These are phyloP conservation scores for Thunnus maccoyii DNA, from an alignment of 2,113 vertebrate species.

Conservation along the genomic window DNA sequence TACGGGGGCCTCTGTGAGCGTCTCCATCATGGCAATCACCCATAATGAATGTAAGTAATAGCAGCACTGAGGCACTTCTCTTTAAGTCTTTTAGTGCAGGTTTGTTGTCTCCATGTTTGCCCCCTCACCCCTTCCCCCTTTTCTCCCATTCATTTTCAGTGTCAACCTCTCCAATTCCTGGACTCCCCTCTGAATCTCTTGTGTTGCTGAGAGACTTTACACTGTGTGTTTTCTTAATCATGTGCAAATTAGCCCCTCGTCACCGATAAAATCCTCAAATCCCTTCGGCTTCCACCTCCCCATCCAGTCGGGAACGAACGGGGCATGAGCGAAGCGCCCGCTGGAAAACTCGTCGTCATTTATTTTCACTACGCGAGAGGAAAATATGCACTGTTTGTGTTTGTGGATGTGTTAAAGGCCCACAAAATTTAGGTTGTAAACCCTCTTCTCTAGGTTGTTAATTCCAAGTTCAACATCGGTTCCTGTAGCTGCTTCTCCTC, in stretches of 20 bases:
- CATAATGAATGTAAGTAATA: conserved; percentile 44
- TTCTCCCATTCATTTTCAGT: conserved; percentile 30
- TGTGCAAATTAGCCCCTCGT: conserved; percentile 78
- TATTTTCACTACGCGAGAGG: conserved; percentile 67
- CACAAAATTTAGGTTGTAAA: conserved; percentile 60
- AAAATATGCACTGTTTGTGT: conserved; percentile 73
- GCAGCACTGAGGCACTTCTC: conserved; percentile 39
- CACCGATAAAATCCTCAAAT: conserved; percentile 74
- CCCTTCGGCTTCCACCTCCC: conserved; percentile 37
- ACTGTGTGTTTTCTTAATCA: conserved; percentile 82
- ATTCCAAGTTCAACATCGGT: conserved; percentile 65
- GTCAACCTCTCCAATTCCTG: conserved; percentile 25
- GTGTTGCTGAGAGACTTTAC: conserved; percentile 58
- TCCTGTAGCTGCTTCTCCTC: conserved; percentile 9
- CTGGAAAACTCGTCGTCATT: conserved; percentile 70
- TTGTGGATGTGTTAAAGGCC: conserved; percentile 74
- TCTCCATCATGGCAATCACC: conserved; percentile 36
- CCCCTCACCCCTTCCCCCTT: neutral
- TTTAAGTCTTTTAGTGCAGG: conserved; percentile 19
- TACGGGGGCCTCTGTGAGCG: neutral
- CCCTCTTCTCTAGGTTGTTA: conserved; percentile 54
- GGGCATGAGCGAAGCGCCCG: conserved; percentile 32
- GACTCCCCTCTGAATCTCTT: conserved; percentile 35
- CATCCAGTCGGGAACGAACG: conserved; percentile 17
- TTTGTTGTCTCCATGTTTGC: conserved; percentile 36